Percentiles rank a stretch among this genome's conserved stretches.
phyloP scores from a whole-genome alignment of 1,140 invertebrate genomes.

The Lucilia cuprina region DNA sequence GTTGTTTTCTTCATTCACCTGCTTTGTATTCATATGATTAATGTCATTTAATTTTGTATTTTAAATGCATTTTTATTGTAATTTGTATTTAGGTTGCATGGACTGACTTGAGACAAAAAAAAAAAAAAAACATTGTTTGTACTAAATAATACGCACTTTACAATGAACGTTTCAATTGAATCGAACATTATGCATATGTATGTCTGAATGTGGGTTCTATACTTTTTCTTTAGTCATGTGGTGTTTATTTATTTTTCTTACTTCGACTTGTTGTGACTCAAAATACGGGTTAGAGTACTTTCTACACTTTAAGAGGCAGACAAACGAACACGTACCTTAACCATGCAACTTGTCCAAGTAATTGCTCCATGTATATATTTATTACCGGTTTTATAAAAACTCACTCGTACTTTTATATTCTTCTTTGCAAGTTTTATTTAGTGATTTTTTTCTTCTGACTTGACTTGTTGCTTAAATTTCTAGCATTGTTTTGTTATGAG shows the following conservation, averaged over 20 bases:
- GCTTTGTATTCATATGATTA: constrained; percentile 7
- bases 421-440: constrained; percentile 4
- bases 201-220: background rate
- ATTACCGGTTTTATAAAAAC: background rate
- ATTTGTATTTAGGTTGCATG: constrained; percentile 27
- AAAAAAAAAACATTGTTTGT: background rate
- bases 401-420: background rate
- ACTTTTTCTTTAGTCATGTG: background rate
- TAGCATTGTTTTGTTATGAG: background rate
- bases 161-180: background rate
- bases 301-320: background rate
- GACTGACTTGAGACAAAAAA: background rate
- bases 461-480: background rate
- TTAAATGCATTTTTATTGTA: background rate
- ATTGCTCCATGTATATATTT: background rate
- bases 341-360: background rate
- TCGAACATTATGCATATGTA: background rate
- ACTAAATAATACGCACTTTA: background rate
- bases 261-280: background rate
- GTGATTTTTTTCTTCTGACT: background rate
- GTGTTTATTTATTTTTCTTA: background rate
- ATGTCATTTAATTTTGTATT: constrained; percentile 1
- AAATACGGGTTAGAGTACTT: constrained; percentile 13
- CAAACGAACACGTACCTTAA: background rate
- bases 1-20: background rate